Base-by-base conservation (phyloP, 2,888 invertebrate species). In the Neoaliturus tenellus region DNA sequence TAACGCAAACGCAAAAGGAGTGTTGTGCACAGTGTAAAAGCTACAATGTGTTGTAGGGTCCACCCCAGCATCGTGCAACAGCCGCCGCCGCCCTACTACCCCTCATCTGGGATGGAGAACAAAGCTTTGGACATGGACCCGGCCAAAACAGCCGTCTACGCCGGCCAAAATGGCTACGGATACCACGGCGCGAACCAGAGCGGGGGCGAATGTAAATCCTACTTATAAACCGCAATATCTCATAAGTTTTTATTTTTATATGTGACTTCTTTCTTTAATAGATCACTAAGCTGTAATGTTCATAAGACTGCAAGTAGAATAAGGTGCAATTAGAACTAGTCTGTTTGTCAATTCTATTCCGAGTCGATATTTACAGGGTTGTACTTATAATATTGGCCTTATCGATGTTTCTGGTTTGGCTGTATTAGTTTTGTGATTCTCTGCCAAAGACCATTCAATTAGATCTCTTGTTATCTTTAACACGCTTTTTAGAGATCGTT, bases 111-210 rank as follows among this genome's bases (percentile, higher is more conserved):
- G 0, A 94, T 96, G 93, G 98, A 98, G 91, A 98, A 98, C 90
- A 98, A 98, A 91, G 98, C 97, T 35, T 91, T 98, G 67, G 97
- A 98, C 90, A 96, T 97, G 91, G 97, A 97, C 89, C 95, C 96
- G 8, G 88, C 89, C 78, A 97, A 97, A 91, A 96, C 95, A 83
- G 94, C 95, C 0, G 95, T 96, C 80, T 97, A 96, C 90, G 95
- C 95, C 8, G 94, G 95, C 31, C 97, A 97, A 89, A 95, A 96
- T 84, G 96, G 96, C 28, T 97, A 97, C 89, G 96, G 96, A 71
- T 97, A 97, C 90, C 96, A 96, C 91, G 93, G 93, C 80, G 91
- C 93, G 35, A 92, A 92, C 87, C 92, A 93, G 28, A 95, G 95
- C 88, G 95, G 95, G 89, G 93, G 93, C 88, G 96, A 96, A 92